These are phyloP conservation scores for Nothura maculosa DNA, from an alignment of 2,797 vertebrate species.

Conservation along the genomic window DNA sequence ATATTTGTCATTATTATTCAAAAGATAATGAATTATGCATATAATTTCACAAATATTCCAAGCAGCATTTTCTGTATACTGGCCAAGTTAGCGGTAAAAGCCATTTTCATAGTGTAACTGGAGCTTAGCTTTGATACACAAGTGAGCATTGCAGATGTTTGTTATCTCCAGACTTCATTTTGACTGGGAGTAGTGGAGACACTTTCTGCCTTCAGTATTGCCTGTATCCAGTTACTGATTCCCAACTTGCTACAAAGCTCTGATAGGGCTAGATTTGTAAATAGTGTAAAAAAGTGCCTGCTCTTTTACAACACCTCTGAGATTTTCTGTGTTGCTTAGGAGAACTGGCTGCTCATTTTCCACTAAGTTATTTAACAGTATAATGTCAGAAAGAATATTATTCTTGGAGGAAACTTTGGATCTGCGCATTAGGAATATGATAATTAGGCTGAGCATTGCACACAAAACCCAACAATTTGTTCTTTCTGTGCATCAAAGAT, in stretches of 20 bases:
- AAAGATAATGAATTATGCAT: background rate
- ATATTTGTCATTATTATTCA: background rate
- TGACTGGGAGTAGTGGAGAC: background rate
- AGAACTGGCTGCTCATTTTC: slow-evolving; percentile 25
- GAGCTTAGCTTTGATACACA: background rate
- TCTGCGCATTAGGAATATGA: background rate
- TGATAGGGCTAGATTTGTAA: background rate
- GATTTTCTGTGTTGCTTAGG: background rate
- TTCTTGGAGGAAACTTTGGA: background rate
- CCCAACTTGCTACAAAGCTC: background rate
- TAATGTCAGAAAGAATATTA: background rate
- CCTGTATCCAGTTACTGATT: background rate
- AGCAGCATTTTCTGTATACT: background rate
- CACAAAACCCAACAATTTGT: background rate
- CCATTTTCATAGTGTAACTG: background rate
- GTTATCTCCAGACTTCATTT: background rate
- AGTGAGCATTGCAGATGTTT: background rate
- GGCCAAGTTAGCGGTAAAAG: background rate
- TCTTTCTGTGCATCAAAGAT: background rate
- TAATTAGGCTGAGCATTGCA: background rate
- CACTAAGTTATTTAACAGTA: slow-evolving; percentile 14
- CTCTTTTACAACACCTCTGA: slow-evolving; percentile 4
- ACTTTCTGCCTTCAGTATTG: background rate
- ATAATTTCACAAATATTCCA: background rate
- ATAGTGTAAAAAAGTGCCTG: background rate